Conservation (phyloP, 1,140 invertebrate species). For the Drosophila lacteicornis region DNA sequence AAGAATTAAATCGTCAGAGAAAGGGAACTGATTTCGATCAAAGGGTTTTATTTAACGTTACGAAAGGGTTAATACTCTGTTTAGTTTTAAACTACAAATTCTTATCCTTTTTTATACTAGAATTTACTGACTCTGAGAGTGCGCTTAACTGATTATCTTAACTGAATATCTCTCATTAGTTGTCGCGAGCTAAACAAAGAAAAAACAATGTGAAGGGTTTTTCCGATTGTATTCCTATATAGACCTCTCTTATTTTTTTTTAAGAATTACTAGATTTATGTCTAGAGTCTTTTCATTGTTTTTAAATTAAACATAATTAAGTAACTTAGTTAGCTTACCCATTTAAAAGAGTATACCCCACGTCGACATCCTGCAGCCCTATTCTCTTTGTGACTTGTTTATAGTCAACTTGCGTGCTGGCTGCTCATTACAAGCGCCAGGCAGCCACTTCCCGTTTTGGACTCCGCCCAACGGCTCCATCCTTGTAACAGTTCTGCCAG, state of each 20-base stretch:
- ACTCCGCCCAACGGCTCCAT: conserved; percentile 49
- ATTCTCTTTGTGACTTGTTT: conserved; percentile 24
- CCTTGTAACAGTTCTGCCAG: conserved; percentile 53
- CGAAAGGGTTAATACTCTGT: background rate
- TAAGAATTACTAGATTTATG: background rate
- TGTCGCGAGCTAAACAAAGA: too few relatives aligned
- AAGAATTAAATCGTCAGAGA: background rate
- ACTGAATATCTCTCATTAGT: too few relatives aligned
- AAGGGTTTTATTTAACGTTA: background rate
- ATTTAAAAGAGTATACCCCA: conserved; percentile 3
- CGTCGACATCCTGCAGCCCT: background rate
- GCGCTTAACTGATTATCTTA: too few relatives aligned
- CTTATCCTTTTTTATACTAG: background rate
- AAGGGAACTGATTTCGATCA: too few relatives aligned
- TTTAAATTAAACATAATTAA: background rate
- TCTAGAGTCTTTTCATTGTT: background rate
- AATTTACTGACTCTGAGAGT: too few relatives aligned
- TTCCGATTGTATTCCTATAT: background rate
- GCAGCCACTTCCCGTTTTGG: conserved; percentile 47
- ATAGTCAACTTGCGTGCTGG: conserved; percentile 61
- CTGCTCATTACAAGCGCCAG: conserved; percentile 58
- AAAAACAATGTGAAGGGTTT: background rate
- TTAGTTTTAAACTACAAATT: too few relatives aligned
- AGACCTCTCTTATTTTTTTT: background rate
- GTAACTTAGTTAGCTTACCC: too few relatives aligned